Evolutionary conservation across 2,888 invertebrate species (phyloP), one percentile per base, ranked within the genome.

Genomic region (Caenorhabditis angaria): DNA sequence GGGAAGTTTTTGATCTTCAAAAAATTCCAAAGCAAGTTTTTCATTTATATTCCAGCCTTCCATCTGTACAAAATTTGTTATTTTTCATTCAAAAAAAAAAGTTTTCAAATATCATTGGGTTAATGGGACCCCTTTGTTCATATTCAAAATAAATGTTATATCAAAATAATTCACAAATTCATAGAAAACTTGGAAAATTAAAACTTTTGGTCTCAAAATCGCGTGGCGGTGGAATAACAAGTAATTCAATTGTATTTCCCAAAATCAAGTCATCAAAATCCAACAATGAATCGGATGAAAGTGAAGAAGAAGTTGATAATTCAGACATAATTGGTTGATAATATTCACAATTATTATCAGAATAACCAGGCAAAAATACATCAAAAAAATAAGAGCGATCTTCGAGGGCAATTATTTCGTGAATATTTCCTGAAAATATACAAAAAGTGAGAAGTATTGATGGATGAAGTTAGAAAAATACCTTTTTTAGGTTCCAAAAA

Each of bases 321-420:
- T 50, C 50, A 50, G 22, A 8, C 50, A 50, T 24, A 22, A 50
- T 22, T 12, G 50, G 50, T 8, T 50, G 5, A 27, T 14, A 54
- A 54, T 54, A 54, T 14, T 27, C 27, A 27, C 54, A 54, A 12
- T 54, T 18, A 2, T n/a, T n/a, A n/a, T 8, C 27, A 18, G 14
- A 12, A 27, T 54, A 54, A 24, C 83, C 83, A 27, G 85, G 83
- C 20, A 82, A 55, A 48, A 84, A 77, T 27, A 84, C 61, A 56
- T 84, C 84, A 54, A 83, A 80, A 65, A 84, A 84, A 47, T 78
- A 81, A n/a, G 82, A 70, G 24, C 76, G 78, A 51, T 73, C 77
- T 22, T 81, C 82, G 5, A 83, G 57, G 10, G 80, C 76, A 4
- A 48, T 41, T 8, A 70, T 60, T 61, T 75, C 70, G 50, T 75